Conservation (phyloP, 2,797 vertebrate genomes). For the Myotis pilosus region DNA sequence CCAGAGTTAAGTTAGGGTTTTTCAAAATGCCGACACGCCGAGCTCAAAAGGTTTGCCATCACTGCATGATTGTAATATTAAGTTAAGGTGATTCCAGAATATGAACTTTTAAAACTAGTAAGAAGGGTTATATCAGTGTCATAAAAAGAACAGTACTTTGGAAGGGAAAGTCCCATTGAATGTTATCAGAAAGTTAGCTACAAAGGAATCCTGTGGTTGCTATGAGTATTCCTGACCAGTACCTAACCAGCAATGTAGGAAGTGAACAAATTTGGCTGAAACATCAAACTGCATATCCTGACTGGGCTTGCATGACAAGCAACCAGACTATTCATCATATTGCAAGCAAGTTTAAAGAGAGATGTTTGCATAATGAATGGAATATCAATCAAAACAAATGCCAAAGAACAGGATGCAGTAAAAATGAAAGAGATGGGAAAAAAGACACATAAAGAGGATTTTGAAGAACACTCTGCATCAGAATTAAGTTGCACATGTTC, state of each 20-base stretch:
- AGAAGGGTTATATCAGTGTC: neutral
- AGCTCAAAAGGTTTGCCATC: no score
- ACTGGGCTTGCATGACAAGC: constrained; percentile 25
- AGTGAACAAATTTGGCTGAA: constrained; percentile 44
- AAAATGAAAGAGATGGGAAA: neutral
- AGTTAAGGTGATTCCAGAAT: constrained; percentile 44
- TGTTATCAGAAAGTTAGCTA: constrained; percentile 1
- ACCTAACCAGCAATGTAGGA: constrained; percentile 12
- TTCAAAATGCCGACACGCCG: no score
- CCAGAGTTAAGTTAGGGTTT: no score
- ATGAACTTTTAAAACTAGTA: constrained; percentile 44
- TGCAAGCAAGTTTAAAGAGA: constrained; percentile 45
- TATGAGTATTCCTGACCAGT: neutral
- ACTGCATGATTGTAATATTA: constrained; percentile 26
- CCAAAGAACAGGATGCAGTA: neutral
- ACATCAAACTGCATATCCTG: neutral
- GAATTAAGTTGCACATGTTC: constrained; percentile 11
- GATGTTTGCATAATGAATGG: constrained; percentile 25
- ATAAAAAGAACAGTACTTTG: constrained; percentile 12
- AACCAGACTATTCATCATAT: constrained; percentile 21
- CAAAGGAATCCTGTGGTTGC: constrained; percentile 7
- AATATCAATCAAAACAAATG: constrained; percentile 51
- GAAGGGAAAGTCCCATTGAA: neutral
- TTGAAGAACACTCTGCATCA: neutral
- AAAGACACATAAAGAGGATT: constrained; percentile 8